Percentiles rank a stretch among this genome's conserved stretches.
These are phyloP conservation scores for Tetrapedia diversipes DNA, from an alignment of 2,888 invertebrate species.

Conservation along the genomic window DNA sequence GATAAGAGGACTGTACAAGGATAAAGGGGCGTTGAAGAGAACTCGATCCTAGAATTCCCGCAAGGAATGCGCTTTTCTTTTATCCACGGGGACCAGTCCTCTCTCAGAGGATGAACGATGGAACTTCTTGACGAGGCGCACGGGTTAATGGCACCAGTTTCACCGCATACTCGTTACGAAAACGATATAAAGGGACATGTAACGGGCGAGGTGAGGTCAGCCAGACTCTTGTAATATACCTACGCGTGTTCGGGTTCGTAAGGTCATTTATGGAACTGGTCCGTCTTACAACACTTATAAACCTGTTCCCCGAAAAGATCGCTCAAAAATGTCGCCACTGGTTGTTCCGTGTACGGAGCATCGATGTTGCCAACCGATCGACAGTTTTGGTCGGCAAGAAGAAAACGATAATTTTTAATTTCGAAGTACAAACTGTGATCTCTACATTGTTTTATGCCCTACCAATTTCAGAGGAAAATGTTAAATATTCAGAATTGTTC, in stretches of 20 bases:
- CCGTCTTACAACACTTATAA: constrained; percentile 65
- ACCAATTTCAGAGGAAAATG: too few species aligned
- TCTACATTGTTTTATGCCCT: too few species aligned
- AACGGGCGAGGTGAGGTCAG: constrained; percentile 70
- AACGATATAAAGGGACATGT: constrained; percentile 68
- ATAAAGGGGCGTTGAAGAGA: constrained; percentile 17
- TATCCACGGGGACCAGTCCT: constrained; percentile 37
- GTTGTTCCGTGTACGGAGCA: background rate
- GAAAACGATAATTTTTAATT: too few species aligned
- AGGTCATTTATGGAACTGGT: constrained; percentile 73
- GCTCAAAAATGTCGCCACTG: background rate
- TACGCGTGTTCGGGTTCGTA: constrained; percentile 68
- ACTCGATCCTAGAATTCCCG: constrained; percentile 14
- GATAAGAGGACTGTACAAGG: constrained; percentile 21
- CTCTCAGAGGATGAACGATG: constrained; percentile 18
- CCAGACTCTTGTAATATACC: constrained; percentile 58
- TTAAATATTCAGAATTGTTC: too few species aligned
- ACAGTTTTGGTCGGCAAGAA: background rate
- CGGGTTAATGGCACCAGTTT: constrained; percentile 77
- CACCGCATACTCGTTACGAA: constrained; percentile 73
- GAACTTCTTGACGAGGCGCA: constrained; percentile 58
- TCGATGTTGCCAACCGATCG: background rate
- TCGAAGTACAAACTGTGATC: too few species aligned
- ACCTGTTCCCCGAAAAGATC: constrained; percentile 60
- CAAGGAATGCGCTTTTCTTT: constrained; percentile 12